Evolutionary conservation across 2,113 vertebrate genomes (phyloP).

Genomic region (Excalfactoria chinensis): DNA sequence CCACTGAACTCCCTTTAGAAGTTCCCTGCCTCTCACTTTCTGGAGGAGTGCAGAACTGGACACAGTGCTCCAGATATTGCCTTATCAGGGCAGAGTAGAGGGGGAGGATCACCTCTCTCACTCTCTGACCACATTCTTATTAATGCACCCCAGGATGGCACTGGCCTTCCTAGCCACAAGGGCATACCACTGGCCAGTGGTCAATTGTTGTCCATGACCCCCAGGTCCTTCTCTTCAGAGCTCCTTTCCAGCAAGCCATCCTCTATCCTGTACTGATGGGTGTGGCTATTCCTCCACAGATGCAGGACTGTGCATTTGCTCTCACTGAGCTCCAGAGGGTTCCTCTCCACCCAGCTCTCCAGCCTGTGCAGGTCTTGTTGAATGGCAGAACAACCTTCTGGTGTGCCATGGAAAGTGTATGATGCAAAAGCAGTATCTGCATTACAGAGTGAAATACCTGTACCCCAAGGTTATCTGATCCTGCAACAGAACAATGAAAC

Average conservation of each 20-base stretch:
- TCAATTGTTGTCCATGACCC: background rate
- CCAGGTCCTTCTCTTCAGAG: background rate
- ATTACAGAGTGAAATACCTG: fast-evolving
- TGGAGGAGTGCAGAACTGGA: too few relatives aligned
- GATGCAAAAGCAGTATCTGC: background rate
- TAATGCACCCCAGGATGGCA: background rate
- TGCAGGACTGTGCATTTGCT: background rate
- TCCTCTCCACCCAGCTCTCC: background rate
- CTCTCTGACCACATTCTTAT: background rate
- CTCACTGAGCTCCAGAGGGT: background rate
- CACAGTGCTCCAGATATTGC: too few relatives aligned
- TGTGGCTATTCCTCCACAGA: background rate
- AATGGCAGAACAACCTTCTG: background rate
- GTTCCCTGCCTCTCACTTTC: too few relatives aligned
- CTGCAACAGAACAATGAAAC: background rate
- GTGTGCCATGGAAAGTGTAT: background rate
- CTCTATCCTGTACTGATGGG: background rate
- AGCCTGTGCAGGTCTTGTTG: background rate
- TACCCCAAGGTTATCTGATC: background rate
- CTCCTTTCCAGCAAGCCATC: background rate
- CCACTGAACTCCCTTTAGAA: background rate
- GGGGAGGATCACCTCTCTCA: too few relatives aligned
- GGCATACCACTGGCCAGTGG: background rate
- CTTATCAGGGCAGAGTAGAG: too few relatives aligned
- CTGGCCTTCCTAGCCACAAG: background rate